These are phyloP conservation scores for Helarctos malayanus DNA, from an alignment of 2,797 vertebrate species.

Conservation along the genomic window DNA sequence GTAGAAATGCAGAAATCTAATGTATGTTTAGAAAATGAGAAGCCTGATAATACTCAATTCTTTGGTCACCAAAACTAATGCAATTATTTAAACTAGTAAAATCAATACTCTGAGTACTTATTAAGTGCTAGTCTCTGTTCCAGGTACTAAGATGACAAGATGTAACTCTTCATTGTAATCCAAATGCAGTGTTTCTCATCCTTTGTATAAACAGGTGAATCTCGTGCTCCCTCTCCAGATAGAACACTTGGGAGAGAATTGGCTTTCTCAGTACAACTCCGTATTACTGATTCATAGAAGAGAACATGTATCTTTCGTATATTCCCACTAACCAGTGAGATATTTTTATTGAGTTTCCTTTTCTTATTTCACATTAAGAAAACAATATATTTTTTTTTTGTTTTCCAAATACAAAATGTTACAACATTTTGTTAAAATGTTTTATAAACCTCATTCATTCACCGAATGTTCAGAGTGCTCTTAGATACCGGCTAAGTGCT, in stretches of 20 bases:
- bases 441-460: slow-evolving; percentile 27
- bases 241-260: background rate
- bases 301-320: background rate
- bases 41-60: background rate
- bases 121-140: background rate
- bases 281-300: background rate
- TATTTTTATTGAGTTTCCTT: slow-evolving; percentile 37
- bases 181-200: background rate
- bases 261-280: slow-evolving; percentile 30
- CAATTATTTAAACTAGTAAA: background rate
- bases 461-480: background rate
- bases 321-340: background rate
- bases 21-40: slow-evolving; percentile 44
- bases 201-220: background rate
- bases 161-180: background rate
- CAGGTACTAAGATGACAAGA: background rate
- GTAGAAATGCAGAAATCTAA: slow-evolving; percentile 16
- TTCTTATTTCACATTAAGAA: background rate
- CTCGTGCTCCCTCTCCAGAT: background rate
- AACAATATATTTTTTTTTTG: slow-evolving; percentile 11
- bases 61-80: background rate
- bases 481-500: background rate
- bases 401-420: slow-evolving; percentile 20
- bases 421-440: background rate
- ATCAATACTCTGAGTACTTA: background rate